Base-by-base conservation (phyloP, 2,888 invertebrate genomes). In the Agonopterix arenella region DNA sequence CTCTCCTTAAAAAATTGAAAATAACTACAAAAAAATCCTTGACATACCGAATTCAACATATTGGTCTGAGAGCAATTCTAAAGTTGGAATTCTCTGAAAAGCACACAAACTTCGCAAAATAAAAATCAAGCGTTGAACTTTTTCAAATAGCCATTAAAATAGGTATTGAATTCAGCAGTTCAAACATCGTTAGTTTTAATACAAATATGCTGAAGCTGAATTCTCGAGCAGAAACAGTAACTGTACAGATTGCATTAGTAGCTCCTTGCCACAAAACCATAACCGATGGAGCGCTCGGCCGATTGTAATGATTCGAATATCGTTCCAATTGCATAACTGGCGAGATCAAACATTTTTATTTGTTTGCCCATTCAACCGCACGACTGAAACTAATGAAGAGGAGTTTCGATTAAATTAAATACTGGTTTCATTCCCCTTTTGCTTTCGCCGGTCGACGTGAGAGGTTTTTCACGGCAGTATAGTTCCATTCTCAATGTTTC, bases 271-370 rank as follows among this genome's bases (percentile, higher is more conserved):
- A 36, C 55, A 57, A 40, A 60, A 64, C 62, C 60, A 69, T 68
- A 71, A 63, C 66, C 68, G 45, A 41, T n/a, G 64, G 64, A 60
- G 62, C 63, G 63, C 56, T 61, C 66, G 64, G 56, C 62, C 76
- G 61, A 70, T 78, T 73, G 78, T 77, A 78, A 80, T 79, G 72
- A 82, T 76, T 80, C 76, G 72, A 80, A 81, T 81, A 81, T 76
- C 74, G 72, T 62, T 78, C 69, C 70, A 67, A 75, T 74, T 76
- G 78, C 76, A 80, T 79, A 82, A 76, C 78, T 55, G 74, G 73
- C 64, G 74, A 79, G 83, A 85, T 86, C 84, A 84, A 84, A 83
- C 80, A 84, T 83, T 84, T 84, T 83, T 84, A 84, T 84, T 84
- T 84, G 81, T 80, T 80, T 85, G 80, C 76, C 73, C 80, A 80